Evolutionary conservation across 2,113 vertebrate genomes (phyloP), one percentile per base, ranked within the genome.

Genomic region (Colaptes auratus): DNA sequence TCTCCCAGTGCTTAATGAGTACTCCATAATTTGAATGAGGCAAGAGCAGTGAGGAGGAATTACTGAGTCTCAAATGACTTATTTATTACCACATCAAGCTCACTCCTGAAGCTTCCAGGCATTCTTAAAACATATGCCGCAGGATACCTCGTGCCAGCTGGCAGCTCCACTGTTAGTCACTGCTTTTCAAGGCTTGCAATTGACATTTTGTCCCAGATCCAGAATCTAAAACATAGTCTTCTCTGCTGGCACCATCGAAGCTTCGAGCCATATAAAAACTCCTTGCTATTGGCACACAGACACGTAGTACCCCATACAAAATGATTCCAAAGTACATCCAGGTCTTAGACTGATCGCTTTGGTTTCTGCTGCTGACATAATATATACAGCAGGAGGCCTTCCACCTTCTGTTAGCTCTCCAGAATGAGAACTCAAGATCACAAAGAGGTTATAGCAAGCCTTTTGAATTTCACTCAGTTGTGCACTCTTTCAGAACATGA

Each of bases 371-470:
- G 80, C 91, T 86, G 94, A 90, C 94, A 96, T 20, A 7, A 59
- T 27, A 31, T 4, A 72, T 72, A 72, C 93, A 55, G 88, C 82
- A 78, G 88, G 93, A 95, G 72, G 60, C 42, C 74, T 72, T 48
- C 94, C 60, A 60, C 93, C 94, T 92, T 97, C 95, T 97, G 95
- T 84, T 64, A 81, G 76, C 88, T 55, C 76, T 92, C 86, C 73
- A 75, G 64, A 33, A 53, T 0, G 14, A 82, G 78, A 82, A 36
- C 79, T 79, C 79, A 89, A 89, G 82, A 95, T 93, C 85, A 88
- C 46, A 11, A 81, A 89, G 80, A 89, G 84, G 81, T 90, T 61
- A 77, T 2, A 86, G 74, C 20, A 44, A 81, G 58, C 44, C 80
- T 75, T 5, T 66, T 71, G 74, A 61, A 31, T 48, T 42, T 24